Conservation (phyloP, 2,797 vertebrate genomes). For the Amniataba percoides region DNA sequence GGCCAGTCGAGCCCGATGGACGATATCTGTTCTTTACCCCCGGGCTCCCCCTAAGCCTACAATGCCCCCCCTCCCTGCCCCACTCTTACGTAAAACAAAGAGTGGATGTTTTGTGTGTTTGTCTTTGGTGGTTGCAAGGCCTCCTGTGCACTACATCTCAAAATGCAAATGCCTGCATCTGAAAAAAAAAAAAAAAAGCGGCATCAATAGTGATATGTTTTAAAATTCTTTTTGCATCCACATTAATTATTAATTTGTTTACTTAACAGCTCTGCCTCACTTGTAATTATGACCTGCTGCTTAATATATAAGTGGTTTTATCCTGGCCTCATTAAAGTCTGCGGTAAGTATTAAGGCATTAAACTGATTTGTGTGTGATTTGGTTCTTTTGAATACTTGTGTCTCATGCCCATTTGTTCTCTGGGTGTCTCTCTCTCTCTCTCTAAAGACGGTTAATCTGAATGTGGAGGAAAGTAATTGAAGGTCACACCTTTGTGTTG, state of each 20-base stretch:
- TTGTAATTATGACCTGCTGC: constrained; percentile 67
- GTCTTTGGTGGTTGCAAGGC: not conserved
- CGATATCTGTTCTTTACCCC: constrained; percentile 48
- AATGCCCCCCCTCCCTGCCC: no score
- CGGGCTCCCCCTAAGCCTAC: not conserved
- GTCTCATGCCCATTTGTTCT: constrained; percentile 41
- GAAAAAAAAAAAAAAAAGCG: constrained; percentile 20
- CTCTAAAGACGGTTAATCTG: constrained; percentile 60
- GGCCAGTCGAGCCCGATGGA: constrained; percentile 48
- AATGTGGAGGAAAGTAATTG: constrained; percentile 55
- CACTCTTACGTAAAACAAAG: constrained; percentile 14
- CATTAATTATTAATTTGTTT: constrained; percentile 79
- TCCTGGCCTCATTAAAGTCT: constrained; percentile 69
- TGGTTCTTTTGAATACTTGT: constrained; percentile 40
- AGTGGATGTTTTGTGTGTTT: constrained; percentile 6
- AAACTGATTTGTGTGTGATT: constrained; percentile 71
- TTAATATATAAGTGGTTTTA: constrained; percentile 73
- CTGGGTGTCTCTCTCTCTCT: not conserved
- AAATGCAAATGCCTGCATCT: constrained; percentile 23
- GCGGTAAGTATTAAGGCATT: constrained; percentile 65
- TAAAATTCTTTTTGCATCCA: constrained; percentile 45
- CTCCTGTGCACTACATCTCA: not conserved
- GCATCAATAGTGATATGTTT: constrained; percentile 35
- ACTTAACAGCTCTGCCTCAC: constrained; percentile 61
- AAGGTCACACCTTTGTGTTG: constrained; percentile 77